These are phyloP conservation scores for Plebejus melissa DNA, from an alignment of 2,888 invertebrate genomes.

Conservation along the genomic window DNA sequence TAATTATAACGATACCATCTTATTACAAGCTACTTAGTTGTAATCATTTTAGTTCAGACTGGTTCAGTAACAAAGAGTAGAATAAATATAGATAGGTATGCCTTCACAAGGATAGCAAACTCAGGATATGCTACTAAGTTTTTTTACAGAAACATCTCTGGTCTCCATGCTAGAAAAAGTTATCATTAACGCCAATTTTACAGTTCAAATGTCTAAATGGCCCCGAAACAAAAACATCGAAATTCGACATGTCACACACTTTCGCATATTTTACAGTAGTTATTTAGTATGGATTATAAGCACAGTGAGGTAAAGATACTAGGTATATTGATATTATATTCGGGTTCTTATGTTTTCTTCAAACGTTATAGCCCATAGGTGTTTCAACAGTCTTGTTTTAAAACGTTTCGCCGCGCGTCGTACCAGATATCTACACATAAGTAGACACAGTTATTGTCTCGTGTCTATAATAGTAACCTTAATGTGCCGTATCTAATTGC, in stretches of 20 bases:
- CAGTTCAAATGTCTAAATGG: too few species aligned
- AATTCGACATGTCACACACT: too few species aligned
- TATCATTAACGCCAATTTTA: too few species aligned
- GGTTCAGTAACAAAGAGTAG: not conserved
- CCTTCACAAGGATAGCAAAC: not conserved
- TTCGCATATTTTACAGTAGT: too few species aligned
- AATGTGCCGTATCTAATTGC: conserved; percentile 13
- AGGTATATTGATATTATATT: not conserved
- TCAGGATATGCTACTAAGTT: too few species aligned
- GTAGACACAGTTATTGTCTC: not conserved
- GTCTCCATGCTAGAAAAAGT: too few species aligned
- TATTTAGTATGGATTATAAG: too few species aligned
- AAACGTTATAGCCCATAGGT: not conserved
- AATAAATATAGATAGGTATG: not conserved
- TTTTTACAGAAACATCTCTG: too few species aligned
- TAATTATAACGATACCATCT: not conserved
- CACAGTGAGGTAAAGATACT: too few species aligned
- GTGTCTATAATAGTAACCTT: conserved; percentile 2
- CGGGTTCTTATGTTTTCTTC: not conserved
- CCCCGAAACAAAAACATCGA: too few species aligned
- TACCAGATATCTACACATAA: not conserved
- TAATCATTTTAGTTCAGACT: not conserved
- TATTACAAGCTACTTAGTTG: conserved; percentile 9
- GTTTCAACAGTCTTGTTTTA: not conserved
- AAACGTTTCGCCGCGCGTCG: not conserved